Evolutionary conservation across 2,888 invertebrate species (phyloP), one percentile per base, ranked within the genome.

Genomic region (Axea sp.): DNA sequence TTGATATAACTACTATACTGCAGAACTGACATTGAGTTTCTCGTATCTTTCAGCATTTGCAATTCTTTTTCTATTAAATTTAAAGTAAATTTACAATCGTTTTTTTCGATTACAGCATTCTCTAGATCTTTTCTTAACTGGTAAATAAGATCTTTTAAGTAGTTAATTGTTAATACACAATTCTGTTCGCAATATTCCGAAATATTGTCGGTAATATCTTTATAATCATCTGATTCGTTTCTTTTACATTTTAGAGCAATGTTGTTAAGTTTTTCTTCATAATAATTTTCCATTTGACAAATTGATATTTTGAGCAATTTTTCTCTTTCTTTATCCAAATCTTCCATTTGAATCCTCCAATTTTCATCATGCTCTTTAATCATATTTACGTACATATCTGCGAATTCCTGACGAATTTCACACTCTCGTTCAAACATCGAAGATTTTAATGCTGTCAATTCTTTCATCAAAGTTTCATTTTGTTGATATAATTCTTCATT

Each of bases 341-440:
- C 76, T 30, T 79, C 69, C 15, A 77, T 75, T 12, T 78, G 74
- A n/a, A 76, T 78, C n/a, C 68, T 81, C 83, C 84, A 86, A 11
- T 72, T 77, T 1, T 75, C 74, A 9, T 86, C 81, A 2, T 86
- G 59, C 1, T 82, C 77, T 8, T 80, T 75, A 7, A 85, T 77
- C 35, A 81, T 75, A 0, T 37, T 53, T 0, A 77, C 60, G 28
- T 82, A 83, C 19, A 79, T 75, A 7, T 81, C 74, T 0, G 76
- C 60, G 69, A 86, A 62, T 45, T 84, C 83, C 11, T 81, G 57
- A 0, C 84, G 82, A n/a, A 84, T 78, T 26, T 82, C 77, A 7
- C 64, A 75, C 8, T 86, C 86, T 0, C 77, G 72, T 30, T 76
- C 76, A 9, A 81, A 12, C 19, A 67, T 64, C 0, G 55, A 37